Base-by-base conservation (phyloP, 2,797 vertebrate genomes). In the Tenualosa ilisha region DNA sequence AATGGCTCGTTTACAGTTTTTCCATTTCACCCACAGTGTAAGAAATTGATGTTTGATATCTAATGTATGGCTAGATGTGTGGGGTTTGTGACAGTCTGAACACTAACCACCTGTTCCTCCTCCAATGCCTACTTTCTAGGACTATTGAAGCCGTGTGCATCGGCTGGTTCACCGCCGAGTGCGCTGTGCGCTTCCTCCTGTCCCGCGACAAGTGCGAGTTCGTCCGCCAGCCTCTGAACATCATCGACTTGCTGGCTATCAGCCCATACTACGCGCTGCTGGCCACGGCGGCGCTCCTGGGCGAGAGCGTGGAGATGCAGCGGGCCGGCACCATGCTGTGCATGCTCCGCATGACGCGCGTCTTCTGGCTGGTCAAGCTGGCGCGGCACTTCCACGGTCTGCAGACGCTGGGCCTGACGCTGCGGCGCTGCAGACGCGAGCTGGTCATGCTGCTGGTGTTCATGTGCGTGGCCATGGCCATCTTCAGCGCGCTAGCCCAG, bases 371-470 rank as follows among this genome's bases (percentile, higher is more conserved):
- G 87, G 98, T 99, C 94, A 99, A 99, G 94, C 96, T 99, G 85
- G 98, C 98, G 82, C 96, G 98, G 89, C 98, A 99, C 94, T 99
- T 99, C 94, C 95, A 99, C 91, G 98, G 98, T 84, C 96, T 99
- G 93, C 98, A 99, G 96, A 99, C 98, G 0, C 96, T 99, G 85
- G 98, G 98, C 88, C 93, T 99, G 92, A 99, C 98, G 56, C 97
- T 99, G 89, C 97, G 96, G 75, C 97, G 98, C 88, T 99, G 98
- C 94, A 98, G 99, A 95, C 92, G 97, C 61, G 98, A 99, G 93
- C 99, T 99, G 98, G 96, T 98, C 91, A 99, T 99, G 98, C 94
- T 99, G 89, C 96, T 99, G 93, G 97, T 99, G 92, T 99, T 99
- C 91, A 97, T 99, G 90, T 98, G 94, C 63, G 98, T 99, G 63